A percentile compares a stretch with the other conserved stretches of the same genome.
phyloP scores from a whole-genome alignment of 2,797 vertebrate genomes.

The Orientallactaga sibirica region DNA sequence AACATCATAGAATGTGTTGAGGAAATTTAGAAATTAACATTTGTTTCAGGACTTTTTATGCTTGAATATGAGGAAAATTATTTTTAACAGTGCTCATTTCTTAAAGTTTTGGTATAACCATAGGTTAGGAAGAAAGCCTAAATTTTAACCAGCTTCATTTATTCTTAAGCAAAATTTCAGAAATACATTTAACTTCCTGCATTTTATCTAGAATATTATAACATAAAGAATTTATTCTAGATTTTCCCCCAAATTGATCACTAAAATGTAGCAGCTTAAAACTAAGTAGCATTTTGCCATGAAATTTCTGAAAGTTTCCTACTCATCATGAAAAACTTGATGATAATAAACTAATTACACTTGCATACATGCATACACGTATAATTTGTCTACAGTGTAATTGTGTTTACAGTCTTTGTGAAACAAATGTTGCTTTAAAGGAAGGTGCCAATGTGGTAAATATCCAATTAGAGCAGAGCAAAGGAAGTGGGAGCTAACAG shows the following conservation, averaged over 20 bases:
- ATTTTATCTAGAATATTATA: constrained; percentile 21
- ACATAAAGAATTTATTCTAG: background rate
- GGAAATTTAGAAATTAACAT: constrained; percentile 7
- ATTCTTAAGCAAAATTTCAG: background rate
- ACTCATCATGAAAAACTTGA: constrained; percentile 23
- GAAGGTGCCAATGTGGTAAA: constrained; percentile 71
- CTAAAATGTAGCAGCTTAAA: background rate
- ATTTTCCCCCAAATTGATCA: constrained; percentile 12
- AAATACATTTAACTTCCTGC: background rate
- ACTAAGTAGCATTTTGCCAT: background rate
- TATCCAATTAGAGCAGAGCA: constrained; percentile 78
- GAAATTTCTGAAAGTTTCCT: constrained; percentile 29
- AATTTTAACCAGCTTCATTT: background rate
- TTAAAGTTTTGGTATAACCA: constrained; percentile 18
- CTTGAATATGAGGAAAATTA: background rate
- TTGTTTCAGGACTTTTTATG: constrained; percentile 22
- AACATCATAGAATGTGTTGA: background rate
- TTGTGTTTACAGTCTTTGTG: constrained; percentile 74
- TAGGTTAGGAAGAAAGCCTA: background rate
- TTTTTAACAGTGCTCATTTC: background rate
- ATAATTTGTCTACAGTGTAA: constrained; percentile 53
- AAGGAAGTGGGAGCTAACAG: constrained; percentile 50
- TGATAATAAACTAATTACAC: constrained; percentile 23
- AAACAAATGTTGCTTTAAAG: constrained; percentile 73
- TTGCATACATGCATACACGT: background rate